phyloP scores from a whole-genome alignment of 2,113 vertebrate genomes.

The Pachyramphus minor region DNA sequence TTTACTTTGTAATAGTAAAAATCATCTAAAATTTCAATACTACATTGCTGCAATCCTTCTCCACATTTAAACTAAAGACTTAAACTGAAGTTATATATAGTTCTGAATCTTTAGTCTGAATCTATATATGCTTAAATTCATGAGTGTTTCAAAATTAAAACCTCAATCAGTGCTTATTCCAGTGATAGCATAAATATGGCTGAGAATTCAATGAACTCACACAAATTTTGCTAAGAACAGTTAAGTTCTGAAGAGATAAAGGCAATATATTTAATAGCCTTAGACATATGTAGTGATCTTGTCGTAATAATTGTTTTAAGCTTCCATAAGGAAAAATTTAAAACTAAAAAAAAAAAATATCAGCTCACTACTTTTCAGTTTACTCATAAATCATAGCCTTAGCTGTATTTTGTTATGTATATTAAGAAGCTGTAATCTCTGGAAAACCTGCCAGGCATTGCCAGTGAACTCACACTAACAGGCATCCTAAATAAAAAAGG shows the following conservation, averaged over 20 bases:
- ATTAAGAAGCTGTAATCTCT: slow-evolving; percentile 38
- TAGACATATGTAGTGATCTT: neutral
- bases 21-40: neutral
- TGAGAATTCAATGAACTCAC: neutral
- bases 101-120: neutral
- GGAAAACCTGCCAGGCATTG: slow-evolving; percentile 55
- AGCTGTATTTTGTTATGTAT: neutral
- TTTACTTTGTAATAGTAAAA: neutral
- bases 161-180: neutral
- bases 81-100: neutral
- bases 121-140: neutral
- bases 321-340: neutral
- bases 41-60: neutral
- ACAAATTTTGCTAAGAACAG: neutral
- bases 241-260: neutral
- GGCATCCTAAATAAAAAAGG: slow-evolving; percentile 65
- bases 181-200: neutral
- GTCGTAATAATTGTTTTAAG: neutral
- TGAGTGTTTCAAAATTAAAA: neutral
- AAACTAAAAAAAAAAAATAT: neutral
- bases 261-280: neutral
- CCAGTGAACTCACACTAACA: slow-evolving; percentile 61
- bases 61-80: neutral
- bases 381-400: neutral
- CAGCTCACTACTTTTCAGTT: neutral